Base-by-base conservation (phyloP, 2,113 vertebrate species). In the Perccottus glenii region DNA sequence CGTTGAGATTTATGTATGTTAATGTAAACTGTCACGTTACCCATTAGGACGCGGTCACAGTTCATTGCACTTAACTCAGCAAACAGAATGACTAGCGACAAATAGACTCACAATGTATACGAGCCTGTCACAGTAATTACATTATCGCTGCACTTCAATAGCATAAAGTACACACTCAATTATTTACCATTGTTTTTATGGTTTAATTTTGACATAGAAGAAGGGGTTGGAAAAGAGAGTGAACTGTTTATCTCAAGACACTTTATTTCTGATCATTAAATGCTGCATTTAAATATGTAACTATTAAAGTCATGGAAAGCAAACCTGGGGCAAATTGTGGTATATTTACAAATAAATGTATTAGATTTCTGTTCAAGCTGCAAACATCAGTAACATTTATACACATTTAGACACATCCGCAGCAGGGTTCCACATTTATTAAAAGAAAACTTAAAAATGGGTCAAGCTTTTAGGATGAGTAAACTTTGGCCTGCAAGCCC, bases 171-270 rank as follows among this genome's bases (percentile, higher is more conserved):
- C 36, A 55, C 1, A 14, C 7, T 33, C 52, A n/a, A 55, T 55
- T 55, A 55, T 55, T 33, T 9, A n/a, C 33, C 52, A 55, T 55
- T 55, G 52, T 36, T 55, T 55, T 55, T 33, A 55, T 55, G 52
- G 52, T 55, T 55, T 36, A 55, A 55, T 55, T 55, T 36, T 55
- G 52, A 36, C 52, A 32, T 14, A 55, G 14, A 36, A 33, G 52
- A 55, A 55, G 52, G 35, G 33, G 12, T 36, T 11, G 52, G 32
- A 7, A 38, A 14, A n/a, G 8, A 36, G 52, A 6, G 6, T n/a
- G 32, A n/a, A 33, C 51, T 36, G 51, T 36, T 53, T 53, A 7
- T 32, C 51, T 36, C 32, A n/a, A n/a, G n/a, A n/a, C n/a, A n/a
- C n/a, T n/a, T n/a, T n/a, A n/a, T n/a, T n/a, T 27, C 19, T 27